These are phyloP conservation scores for Syngnathoides biaculeatus DNA, from an alignment of 2,113 vertebrate species.

Conservation along the genomic window DNA sequence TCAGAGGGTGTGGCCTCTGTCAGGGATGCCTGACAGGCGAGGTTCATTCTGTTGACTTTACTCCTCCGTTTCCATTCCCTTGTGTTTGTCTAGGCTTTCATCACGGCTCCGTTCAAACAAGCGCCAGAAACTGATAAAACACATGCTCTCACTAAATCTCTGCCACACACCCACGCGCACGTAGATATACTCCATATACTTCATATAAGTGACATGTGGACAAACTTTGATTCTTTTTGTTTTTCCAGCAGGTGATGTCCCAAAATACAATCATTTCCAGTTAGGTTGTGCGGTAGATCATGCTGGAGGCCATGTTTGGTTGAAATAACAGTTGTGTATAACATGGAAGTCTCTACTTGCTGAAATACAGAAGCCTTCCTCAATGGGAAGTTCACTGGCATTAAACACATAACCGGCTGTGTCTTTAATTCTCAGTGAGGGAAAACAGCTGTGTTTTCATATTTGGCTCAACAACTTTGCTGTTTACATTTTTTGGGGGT, in stretches of 20 bases:
- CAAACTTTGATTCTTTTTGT: conserved; percentile 22
- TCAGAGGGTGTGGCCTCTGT: conserved; percentile 48
- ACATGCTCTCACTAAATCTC: conserved; percentile 56
- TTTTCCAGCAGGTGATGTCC: conserved; percentile 59
- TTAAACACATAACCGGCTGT: conserved; percentile 33
- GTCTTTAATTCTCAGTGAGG: conserved; percentile 29
- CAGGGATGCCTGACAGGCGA: conserved; percentile 37
- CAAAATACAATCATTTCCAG: conserved; percentile 19
- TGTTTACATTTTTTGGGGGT: conserved; percentile 27
- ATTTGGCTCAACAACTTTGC: conserved; percentile 31
- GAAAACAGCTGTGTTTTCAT: conserved; percentile 53
- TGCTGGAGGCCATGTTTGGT: conserved; percentile 13
- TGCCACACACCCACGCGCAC: conserved; percentile 3
- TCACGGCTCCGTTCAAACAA: conserved; percentile 67
- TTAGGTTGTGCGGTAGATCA: conserved; percentile 32
- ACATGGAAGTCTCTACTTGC: conserved; percentile 9
- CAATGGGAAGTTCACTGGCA: conserved; percentile 30
- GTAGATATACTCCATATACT: conserved; percentile 5
- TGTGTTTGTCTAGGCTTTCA: conserved; percentile 70
- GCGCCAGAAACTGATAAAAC: conserved; percentile 72
- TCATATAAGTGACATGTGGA: conserved; percentile 8
- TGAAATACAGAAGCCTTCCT: conserved; percentile 16
- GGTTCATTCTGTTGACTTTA: conserved; percentile 67
- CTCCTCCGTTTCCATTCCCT: conserved; percentile 67
- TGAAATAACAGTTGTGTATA: conserved; percentile 28